Base-by-base conservation (phyloP, 1,140 invertebrate species). In the Cydia fagiglandana region DNA sequence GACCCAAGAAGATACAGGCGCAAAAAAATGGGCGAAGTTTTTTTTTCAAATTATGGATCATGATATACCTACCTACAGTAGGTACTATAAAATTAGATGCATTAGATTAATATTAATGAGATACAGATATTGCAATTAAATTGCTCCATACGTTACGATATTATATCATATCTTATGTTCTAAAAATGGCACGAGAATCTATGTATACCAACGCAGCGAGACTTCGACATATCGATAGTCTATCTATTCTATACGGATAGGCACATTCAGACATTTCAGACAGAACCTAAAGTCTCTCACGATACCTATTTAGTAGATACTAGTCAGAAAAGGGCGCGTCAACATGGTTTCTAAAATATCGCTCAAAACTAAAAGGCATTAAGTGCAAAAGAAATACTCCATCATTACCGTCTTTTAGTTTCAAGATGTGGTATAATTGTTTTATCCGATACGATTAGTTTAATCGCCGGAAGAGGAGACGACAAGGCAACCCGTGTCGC, bases 381-480 rank as follows among this genome's bases (percentile, higher is more conserved):
- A 61, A 61, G 2, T 24, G 17, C 6, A 12, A 7, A 24, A 61
- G 20, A 61, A 24, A 61, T 12, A 61, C 20, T 12, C 9, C 6
- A 20, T 61, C 9, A 61, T 24, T 20, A 61, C 4, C 4, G 20
- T 24, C 56, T 61, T 24, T 61, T 61, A 9, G 9, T n/a, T 20
- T 24, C 10, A 12, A 12, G 56, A 3, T 24, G 20, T 7, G 20
- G 6, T 70, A 70, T 70, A 70, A 70, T 70, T 70, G 38, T 70
- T 70, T 70, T 41, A 70, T 70, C 66, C 2, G 66, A 70, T 70
- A 45, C 5, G 66, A 38, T 70, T 70, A 45, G 66, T 70, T 70
- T 70, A 70, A 70, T 70, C 66, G 66, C 66, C 66, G 66, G 66
- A 70, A 70, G 66, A 70, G 30, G 34, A 64, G 64, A 64, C 34